Evolutionary conservation across 2,888 invertebrate genomes (phyloP).

Genomic region (Drosophila macrospina): DNA sequence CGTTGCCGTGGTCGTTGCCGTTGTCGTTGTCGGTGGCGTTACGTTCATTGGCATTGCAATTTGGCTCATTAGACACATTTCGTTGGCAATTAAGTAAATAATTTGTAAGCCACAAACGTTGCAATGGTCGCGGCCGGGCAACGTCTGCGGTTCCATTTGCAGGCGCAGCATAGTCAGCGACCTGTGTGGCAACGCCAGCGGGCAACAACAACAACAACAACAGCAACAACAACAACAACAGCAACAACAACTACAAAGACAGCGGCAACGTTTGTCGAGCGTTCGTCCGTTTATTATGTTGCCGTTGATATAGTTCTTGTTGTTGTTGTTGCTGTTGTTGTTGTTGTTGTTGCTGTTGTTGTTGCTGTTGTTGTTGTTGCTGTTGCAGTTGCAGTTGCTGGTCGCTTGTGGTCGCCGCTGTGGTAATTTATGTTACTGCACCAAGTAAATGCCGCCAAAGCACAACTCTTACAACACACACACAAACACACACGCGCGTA

Average conservation of each 20-base stretch:
- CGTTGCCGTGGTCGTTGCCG: conserved; percentile 4
- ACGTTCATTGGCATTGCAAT: conserved; percentile 71
- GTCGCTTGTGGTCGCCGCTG: conserved; percentile 67
- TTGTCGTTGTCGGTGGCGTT: conserved; percentile 38
- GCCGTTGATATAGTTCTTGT: conserved; percentile 6
- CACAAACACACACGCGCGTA: background rate
- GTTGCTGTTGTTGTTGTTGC: conserved; percentile 18
- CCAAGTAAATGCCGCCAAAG: conserved; percentile 78
- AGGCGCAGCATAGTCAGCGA: conserved; percentile 4
- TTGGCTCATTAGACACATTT: conserved; percentile 82
- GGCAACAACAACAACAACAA: background rate
- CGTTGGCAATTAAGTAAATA: conserved; percentile 83
- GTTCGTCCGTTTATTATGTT: conserved; percentile 55
- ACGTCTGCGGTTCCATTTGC: conserved; percentile 54
- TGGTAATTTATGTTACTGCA: conserved; percentile 79
- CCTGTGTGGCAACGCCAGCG: conserved; percentile 6
- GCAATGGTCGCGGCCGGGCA: conserved; percentile 57
- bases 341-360: conserved; percentile 23
- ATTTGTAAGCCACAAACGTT: conserved; percentile 79
- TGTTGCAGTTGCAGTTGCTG: conserved; percentile 46
- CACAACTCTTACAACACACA: conserved; percentile 41
- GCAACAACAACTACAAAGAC: background rate
- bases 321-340: conserved; percentile 13
- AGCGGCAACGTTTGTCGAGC: conserved; percentile 10
- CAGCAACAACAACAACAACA: background rate